phyloP scores from a whole-genome alignment of 2,888 invertebrate species.

The Argyresthia albistria region DNA sequence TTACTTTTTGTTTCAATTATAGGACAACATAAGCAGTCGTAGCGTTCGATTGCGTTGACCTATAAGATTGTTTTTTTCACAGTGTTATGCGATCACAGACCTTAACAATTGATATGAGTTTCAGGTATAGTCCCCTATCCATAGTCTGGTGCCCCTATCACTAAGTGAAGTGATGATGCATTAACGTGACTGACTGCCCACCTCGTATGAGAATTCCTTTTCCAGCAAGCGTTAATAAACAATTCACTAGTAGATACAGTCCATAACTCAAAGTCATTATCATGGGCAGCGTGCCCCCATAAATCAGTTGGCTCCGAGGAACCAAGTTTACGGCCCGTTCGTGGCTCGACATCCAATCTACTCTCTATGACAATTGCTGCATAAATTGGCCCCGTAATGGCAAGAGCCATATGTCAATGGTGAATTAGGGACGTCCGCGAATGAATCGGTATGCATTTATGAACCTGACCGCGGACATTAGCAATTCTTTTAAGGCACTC shows the following conservation, averaged over 20 bases:
- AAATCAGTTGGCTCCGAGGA: constrained; percentile 49
- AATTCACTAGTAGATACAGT: constrained; percentile 19
- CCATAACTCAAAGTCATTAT: constrained; percentile 32
- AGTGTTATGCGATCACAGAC: no score
- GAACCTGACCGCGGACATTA: background rate
- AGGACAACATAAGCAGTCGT: no score
- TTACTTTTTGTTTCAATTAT: no score
- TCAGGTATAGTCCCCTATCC: no score
- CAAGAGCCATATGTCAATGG: background rate
- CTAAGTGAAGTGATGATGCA: no score
- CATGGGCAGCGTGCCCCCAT: constrained; percentile 46
- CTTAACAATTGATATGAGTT: no score
- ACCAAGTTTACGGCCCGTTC: constrained; percentile 37
- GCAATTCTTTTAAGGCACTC: no score
- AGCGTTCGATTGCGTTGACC: no score
- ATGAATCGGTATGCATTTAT: background rate
- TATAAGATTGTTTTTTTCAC: no score
- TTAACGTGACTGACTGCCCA: no score
- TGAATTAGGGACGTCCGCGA: background rate
- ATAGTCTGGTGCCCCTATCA: no score
- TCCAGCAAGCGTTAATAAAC: constrained; percentile 5
- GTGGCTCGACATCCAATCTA: constrained; percentile 24
- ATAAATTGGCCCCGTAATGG: constrained; percentile 7
- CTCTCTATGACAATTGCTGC: constrained; percentile 2
- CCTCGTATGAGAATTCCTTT: no score